Percentiles rank a stretch among this genome's conserved stretches.
These are phyloP conservation scores for Aplochiton taeniatus DNA, from an alignment of 2,797 vertebrate species.

Conservation along the genomic window DNA sequence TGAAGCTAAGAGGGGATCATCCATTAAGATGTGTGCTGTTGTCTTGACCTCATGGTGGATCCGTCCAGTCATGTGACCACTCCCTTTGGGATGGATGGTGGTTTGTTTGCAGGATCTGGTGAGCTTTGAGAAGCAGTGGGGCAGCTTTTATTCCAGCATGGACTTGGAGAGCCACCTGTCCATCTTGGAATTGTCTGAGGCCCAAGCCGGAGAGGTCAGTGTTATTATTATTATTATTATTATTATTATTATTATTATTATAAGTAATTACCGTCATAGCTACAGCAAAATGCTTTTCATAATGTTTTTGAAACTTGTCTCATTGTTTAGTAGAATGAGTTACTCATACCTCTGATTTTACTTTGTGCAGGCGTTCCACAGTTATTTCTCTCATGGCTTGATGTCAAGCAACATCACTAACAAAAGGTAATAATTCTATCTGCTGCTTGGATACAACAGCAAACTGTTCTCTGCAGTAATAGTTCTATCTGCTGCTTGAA, in stretches of 20 bases:
- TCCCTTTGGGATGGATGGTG: too few species aligned
- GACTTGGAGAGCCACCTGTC: slow-evolving; percentile 92
- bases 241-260: too few species aligned
- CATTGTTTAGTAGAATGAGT: too few species aligned
- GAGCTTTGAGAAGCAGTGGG: slow-evolving; percentile 92
- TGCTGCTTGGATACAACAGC: too few species aligned
- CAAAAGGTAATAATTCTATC: slow-evolving; percentile 79
- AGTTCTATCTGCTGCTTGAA: neutral
- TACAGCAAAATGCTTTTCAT: too few species aligned
- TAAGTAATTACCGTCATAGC: too few species aligned
- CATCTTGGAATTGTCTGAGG: slow-evolving; percentile 92
- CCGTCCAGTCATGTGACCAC: too few species aligned
- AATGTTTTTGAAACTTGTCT: too few species aligned
- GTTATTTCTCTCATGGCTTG: slow-evolving; percentile 93
- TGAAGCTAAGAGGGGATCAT: too few species aligned
- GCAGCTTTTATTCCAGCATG: slow-evolving; percentile 87
- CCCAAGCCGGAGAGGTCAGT: slow-evolving; percentile 91
- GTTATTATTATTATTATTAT: neutral
- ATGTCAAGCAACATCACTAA: slow-evolving; percentile 94
- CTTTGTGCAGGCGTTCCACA: slow-evolving; percentile 85
- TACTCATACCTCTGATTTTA: neutral
- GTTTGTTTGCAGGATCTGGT: slow-evolving; percentile 80
- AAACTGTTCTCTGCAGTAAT: neutral
- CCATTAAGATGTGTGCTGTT: too few species aligned
- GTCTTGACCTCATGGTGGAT: too few species aligned